Percentiles rank a stretch among this genome's conserved stretches.
Evolutionary conservation across 2,113 vertebrate species (phyloP).

Genomic region (Embiotoca jacksoni): DNA sequence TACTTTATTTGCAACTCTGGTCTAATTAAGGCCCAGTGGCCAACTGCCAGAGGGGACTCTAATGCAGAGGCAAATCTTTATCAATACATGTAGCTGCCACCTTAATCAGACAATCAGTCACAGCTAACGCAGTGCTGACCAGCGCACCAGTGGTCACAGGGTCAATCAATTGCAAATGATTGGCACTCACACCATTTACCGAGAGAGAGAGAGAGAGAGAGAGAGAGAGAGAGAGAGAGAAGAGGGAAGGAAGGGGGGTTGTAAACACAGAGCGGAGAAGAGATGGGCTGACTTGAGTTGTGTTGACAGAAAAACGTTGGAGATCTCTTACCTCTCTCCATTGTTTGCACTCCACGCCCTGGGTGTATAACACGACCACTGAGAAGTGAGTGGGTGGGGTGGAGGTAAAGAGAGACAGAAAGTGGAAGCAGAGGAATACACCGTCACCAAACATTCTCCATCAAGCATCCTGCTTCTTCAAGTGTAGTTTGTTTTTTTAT

Average conservation of each 20-base stretch:
- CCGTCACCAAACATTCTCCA: constrained; percentile 49
- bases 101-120: constrained; percentile 72
- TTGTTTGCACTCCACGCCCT: constrained; percentile 92
- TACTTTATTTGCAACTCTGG: constrained; percentile 19
- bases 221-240: not conserved
- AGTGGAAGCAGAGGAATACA: constrained; percentile 21
- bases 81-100: constrained; percentile 67
- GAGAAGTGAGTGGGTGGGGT: constrained; percentile 44
- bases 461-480: constrained; percentile 28
- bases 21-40: constrained; percentile 44
- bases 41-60: constrained; percentile 32
- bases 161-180: constrained; percentile 74
- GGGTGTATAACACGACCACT: constrained; percentile 97
- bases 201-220: constrained; percentile 15
- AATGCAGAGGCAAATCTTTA: constrained; percentile 64
- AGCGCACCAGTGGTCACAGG: constrained; percentile 60
- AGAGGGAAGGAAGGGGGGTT: not conserved
- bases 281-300: constrained; percentile 54
- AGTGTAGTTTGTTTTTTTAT: constrained; percentile 56
- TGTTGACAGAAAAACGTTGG: constrained; percentile 41
- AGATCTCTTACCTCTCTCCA: constrained; percentile 92
- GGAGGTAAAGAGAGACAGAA: constrained; percentile 12
- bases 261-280: constrained; percentile 33
- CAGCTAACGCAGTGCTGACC: constrained; percentile 45
- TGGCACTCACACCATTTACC: constrained; percentile 64